phyloP scores from a whole-genome alignment of 2,797 vertebrate species.

The Smutsia temminckii region DNA sequence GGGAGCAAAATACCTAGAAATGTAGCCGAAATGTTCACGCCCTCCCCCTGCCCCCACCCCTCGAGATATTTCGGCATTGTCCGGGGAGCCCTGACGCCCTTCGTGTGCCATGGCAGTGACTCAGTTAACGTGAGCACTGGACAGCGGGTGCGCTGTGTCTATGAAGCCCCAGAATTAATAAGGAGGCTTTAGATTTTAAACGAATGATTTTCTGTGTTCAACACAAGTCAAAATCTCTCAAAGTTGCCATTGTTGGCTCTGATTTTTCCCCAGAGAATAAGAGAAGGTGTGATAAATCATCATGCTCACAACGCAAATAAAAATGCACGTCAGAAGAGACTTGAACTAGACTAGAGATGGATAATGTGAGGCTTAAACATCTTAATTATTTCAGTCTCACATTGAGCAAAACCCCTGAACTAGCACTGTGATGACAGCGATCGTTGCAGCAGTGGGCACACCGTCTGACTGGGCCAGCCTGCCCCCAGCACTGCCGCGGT shows the following conservation, averaged over 20 bases:
- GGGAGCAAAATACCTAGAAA: neutral
- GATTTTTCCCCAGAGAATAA: constrained; percentile 82
- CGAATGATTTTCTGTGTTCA: constrained; percentile 87
- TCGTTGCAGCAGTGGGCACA: neutral
- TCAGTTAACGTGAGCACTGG: constrained; percentile 76
- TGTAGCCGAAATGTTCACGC: neutral
- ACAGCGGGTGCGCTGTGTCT: constrained; percentile 67
- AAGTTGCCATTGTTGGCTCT: constrained; percentile 83
- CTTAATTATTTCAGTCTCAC: constrained; percentile 74
- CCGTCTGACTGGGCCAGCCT: neutral
- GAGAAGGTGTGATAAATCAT: constrained; percentile 83
- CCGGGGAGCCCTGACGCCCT: constrained; percentile 57
- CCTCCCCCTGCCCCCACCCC: too few relatives aligned
- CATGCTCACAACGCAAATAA: constrained; percentile 78
- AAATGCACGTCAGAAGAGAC: constrained; percentile 76
- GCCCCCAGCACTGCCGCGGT: neutral
- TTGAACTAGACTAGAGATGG: constrained; percentile 76
- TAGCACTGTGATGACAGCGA: constrained; percentile 28
- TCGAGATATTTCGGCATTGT: neutral
- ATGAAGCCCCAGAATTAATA: constrained; percentile 84
- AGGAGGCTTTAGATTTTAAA: constrained; percentile 85
- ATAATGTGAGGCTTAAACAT: constrained; percentile 70
- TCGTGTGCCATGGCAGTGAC: constrained; percentile 59
- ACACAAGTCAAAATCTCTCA: constrained; percentile 85
- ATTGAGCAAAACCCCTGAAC: constrained; percentile 42